Evolutionary conservation across 1,140 invertebrate species (phyloP).

Genomic region (Zelostemma sp.): DNA sequence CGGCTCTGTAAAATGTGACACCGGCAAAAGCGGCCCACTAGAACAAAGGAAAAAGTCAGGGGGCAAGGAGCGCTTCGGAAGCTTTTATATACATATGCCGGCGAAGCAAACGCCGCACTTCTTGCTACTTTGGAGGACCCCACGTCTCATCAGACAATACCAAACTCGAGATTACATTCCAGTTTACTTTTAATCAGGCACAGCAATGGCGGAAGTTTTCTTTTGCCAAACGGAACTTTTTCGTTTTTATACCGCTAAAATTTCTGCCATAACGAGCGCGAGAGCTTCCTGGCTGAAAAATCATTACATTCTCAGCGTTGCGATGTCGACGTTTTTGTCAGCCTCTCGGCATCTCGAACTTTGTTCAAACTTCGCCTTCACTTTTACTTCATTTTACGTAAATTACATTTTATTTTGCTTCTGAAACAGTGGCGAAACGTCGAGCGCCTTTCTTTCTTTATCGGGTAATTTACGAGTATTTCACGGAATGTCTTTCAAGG

Average conservation of each 20-base stretch:
- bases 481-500: too few species aligned
- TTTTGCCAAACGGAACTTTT: conserved; percentile 38
- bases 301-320: conserved; percentile 35
- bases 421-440: too few species aligned
- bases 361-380: too few species aligned
- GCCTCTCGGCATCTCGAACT: conserved; percentile 5
- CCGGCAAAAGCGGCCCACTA: conserved; percentile 42
- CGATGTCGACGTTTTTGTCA: conserved; percentile 20
- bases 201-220: conserved; percentile 37
- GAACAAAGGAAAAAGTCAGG: conserved; percentile 39
- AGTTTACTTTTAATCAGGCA: conserved; percentile 41
- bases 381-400: too few species aligned
- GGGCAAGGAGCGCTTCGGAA: conserved; percentile 23
- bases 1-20: conserved; percentile 49
- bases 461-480: too few species aligned
- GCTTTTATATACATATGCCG: conserved; percentile 18
- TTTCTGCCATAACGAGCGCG: conserved; percentile 26
- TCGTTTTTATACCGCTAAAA: conserved; percentile 27
- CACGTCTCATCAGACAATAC: conserved; percentile 33
- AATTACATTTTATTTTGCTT: too few species aligned
- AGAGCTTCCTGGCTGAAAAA: conserved; percentile 20
- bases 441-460: too few species aligned
- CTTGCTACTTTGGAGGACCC: conserved; percentile 29
- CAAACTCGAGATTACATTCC: conserved; percentile 39
- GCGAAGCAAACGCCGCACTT: conserved; percentile 14